Percentiles rank a stretch among this genome's conserved stretches.
Evolutionary conservation across 2,888 invertebrate genomes (phyloP).

Genomic region (Limnephilus marmoratus): DNA sequence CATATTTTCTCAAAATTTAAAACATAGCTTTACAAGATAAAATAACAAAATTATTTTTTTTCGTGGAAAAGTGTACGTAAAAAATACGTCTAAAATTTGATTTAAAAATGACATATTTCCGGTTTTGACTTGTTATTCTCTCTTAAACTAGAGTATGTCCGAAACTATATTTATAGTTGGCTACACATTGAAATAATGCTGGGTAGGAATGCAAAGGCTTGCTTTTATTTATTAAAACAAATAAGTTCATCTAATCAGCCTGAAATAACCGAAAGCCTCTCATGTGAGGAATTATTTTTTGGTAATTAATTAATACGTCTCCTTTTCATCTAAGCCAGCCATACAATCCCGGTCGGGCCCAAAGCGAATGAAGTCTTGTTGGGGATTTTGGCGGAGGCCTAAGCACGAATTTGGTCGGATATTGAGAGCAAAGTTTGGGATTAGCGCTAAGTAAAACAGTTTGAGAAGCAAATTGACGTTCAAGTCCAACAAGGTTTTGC

Average conservation of each 20-base stretch:
- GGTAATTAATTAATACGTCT: constrained; percentile 25
- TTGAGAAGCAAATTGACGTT: constrained; percentile 59
- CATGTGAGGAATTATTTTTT: neutral
- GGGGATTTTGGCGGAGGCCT: constrained; percentile 51
- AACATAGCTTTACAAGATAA: too few relatives aligned
- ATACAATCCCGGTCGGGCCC: neutral
- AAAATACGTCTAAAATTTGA: too few relatives aligned
- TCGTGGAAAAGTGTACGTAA: too few relatives aligned
- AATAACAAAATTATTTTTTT: too few relatives aligned
- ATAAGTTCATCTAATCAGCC: neutral
- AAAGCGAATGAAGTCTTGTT: constrained; percentile 37
- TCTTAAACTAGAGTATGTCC: too few relatives aligned
- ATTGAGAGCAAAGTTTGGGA: constrained; percentile 61
- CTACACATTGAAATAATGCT: neutral
- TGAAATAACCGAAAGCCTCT: neutral
- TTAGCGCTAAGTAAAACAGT: constrained; percentile 60
- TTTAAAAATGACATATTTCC: too few relatives aligned
- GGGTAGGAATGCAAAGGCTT: neutral
- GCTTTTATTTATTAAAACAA: neutral
- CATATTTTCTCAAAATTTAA: too few relatives aligned
- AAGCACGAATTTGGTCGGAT: constrained; percentile 54
- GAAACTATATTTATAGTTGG: too few relatives aligned
- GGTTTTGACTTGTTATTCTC: too few relatives aligned
- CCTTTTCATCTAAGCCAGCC: constrained; percentile 31
- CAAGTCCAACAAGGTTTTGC: constrained; percentile 50